Evolutionary conservation across 2,113 vertebrate species (phyloP).

Genomic region (Gymnorhina tibicen): DNA sequence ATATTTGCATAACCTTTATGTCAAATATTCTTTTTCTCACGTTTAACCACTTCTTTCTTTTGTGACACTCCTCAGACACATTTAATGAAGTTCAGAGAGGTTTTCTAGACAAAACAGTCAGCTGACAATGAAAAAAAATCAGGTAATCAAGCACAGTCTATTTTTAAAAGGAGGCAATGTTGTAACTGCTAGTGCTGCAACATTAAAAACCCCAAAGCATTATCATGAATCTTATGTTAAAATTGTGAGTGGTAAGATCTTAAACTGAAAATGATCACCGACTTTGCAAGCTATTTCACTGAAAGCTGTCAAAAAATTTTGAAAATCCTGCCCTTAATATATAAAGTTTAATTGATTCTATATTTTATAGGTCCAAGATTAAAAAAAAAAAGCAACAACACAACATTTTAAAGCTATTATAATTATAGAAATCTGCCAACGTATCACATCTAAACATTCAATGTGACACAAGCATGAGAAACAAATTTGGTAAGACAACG

Average conservation of each 20-base stretch:
- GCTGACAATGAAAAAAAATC: background rate
- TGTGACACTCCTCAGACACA: background rate
- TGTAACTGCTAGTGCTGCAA: background rate
- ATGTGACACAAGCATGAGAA: background rate
- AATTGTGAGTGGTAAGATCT: background rate
- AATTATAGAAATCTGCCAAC: background rate
- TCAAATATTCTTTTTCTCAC: background rate
- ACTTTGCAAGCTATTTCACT: background rate
- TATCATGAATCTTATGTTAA: background rate
- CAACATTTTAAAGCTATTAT: background rate
- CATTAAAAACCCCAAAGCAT: background rate
- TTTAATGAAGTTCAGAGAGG: background rate
- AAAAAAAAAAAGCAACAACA: background rate
- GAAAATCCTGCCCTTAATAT: background rate
- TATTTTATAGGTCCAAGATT: background rate
- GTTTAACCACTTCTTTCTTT: background rate
- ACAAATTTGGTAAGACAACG: slow-evolving; percentile 7
- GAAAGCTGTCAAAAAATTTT: background rate
- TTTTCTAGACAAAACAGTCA: background rate
- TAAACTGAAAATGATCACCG: background rate
- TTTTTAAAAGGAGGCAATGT: background rate
- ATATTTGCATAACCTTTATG: background rate
- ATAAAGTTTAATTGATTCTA: background rate
- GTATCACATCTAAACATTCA: background rate
- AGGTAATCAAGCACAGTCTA: background rate